Evolutionary conservation across 92 coral and sea anemone genomes (phyloP).

Genomic region (Phenganax subtilis): DNA sequence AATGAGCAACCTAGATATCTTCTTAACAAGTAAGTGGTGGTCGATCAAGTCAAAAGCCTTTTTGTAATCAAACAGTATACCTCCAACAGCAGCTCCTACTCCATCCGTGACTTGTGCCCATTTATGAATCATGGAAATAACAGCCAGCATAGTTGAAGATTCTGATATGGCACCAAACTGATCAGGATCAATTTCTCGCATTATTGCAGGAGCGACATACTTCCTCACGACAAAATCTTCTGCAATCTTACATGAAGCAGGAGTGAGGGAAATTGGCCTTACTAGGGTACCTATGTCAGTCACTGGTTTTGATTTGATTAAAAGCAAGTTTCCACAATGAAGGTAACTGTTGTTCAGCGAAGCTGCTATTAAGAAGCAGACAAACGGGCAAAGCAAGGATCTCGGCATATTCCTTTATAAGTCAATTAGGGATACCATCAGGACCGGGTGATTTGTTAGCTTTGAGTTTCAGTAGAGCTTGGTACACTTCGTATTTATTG

Average conservation of each 20-base stretch:
- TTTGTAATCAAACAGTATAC: conserved; percentile 6
- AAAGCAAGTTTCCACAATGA: neutral
- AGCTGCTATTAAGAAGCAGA: neutral
- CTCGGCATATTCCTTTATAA: conserved; percentile 13
- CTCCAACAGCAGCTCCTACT: conserved; percentile 2
- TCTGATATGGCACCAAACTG: conserved; percentile 14
- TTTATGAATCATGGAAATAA: neutral
- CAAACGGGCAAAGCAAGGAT: conserved; percentile 5
- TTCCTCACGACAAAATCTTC: neutral
- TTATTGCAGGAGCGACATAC: neutral
- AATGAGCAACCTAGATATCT: conserved; percentile 3
- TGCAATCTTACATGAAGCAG: neutral
- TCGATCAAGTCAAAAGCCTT: conserved; percentile 24
- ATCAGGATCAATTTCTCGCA: neutral
- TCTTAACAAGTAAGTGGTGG: neutral
- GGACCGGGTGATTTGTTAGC: conserved; percentile 9
- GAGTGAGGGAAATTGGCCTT: conserved; percentile 7
- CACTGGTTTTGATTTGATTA: conserved; percentile 1
- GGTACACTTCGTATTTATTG: neutral
- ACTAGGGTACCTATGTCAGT: neutral
- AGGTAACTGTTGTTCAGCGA: neutral
- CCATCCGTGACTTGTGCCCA: neutral
- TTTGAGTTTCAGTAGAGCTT: neutral
- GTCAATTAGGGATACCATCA: conserved; percentile 8
- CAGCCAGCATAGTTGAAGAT: neutral